Evolutionary conservation across 92 coral and sea anemone species (phyloP), one percentile per base, ranked within the genome.

Genomic region (Ricordea florida): DNA sequence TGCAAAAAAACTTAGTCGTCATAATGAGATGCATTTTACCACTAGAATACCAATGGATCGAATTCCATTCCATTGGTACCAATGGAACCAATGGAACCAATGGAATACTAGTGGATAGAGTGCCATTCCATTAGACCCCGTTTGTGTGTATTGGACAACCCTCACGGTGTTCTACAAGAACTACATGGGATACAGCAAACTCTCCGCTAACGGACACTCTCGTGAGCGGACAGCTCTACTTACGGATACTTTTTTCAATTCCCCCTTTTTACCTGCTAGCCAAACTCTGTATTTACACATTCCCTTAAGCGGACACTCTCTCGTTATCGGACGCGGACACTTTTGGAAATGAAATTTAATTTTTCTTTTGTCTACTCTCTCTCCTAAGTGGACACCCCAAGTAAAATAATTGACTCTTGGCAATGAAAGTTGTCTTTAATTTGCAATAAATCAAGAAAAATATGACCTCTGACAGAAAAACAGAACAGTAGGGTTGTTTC

Each of bases 231-330:
- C 68, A 61, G 48, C 50, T 61, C 68, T 61, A 36, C 68, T 61
- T 61, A 61, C 68, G 48, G 68, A 61, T 31, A 6, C 49, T 30
- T 61, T 34, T 61, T 61, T 15, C 3, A 61, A 15, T 61, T n/a
- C n/a, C 48, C 48, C 68, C 62, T 0, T 61, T 61, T 61, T 61
- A 61, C 68, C 49, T 61, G 28, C 33, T 31, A 61, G 48, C 37
- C 68, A 36, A 61, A 61, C 68, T 61, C 48, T 61, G 49, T 61
- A 61, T 61, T 61, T 61, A 61, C 68, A 61, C 48, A 51, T 51
- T 51, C 59, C 59, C 59, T 24, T 51, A 51, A 51, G 26, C 59
- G 59, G 59, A 51, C 33, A 51, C 59, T 20, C 59, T 51, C 59
- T 51, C 59, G 59, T 51, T 17, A n/a, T 24, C 59, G 59, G 59